phyloP scores from a whole-genome alignment of 2,113 vertebrate genomes.

The Brienomyrus longianalis region DNA sequence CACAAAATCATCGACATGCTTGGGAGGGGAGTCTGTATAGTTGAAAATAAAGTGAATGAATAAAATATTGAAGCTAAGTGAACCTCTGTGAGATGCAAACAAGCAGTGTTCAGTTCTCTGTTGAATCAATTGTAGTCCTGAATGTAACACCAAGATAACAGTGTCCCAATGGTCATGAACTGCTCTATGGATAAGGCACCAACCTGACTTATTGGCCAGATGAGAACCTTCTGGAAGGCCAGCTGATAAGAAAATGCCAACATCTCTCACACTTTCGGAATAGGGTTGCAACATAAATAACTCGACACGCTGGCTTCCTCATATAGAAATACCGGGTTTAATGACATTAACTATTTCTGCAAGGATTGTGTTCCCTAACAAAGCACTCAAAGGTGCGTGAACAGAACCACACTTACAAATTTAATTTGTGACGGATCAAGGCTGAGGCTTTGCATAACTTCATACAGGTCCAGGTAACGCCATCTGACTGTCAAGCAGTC shows the following conservation, averaged over 20 bases:
- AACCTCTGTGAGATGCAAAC: neutral
- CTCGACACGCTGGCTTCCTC: too few species aligned
- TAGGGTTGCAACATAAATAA: neutral
- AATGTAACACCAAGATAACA: neutral
- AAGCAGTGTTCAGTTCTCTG: neutral
- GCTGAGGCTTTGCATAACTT: constrained; percentile 20
- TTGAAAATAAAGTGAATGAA: neutral
- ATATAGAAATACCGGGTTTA: constrained; percentile 7
- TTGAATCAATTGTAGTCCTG: neutral
- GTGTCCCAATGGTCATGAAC: neutral
- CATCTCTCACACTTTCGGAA: neutral
- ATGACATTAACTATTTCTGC: constrained; percentile 18
- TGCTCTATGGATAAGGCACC: neutral
- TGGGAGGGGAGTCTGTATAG: neutral
- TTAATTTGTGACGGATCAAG: constrained; percentile 20
- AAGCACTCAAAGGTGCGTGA: constrained; percentile 23
- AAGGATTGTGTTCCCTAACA: constrained; percentile 22
- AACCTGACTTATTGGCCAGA: neutral
- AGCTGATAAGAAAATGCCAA: neutral
- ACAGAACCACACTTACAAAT: constrained; percentile 21
- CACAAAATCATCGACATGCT: neutral
- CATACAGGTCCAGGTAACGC: constrained; percentile 21
- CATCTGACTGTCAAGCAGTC: constrained; percentile 28
- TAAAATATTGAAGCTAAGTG: neutral
- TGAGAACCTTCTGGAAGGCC: neutral